phyloP scores from a whole-genome alignment of 2,888 invertebrate genomes.

The Epicampocera succincta region DNA sequence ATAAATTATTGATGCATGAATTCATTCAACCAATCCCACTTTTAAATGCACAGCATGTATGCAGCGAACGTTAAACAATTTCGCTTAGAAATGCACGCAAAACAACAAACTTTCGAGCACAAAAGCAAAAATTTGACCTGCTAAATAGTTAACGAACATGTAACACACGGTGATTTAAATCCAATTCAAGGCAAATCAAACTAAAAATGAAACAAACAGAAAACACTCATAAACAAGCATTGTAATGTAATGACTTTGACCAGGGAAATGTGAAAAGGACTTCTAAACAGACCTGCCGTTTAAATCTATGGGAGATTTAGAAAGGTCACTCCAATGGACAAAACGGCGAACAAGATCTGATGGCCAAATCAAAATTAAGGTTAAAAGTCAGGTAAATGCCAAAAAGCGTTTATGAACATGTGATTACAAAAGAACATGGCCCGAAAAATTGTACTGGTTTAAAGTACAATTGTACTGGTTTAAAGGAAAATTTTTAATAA shows the following conservation, averaged over 20 bases:
- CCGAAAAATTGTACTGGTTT: no score
- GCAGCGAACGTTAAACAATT: neutral
- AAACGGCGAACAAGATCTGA: no score
- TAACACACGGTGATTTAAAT: slow-evolving; percentile 25
- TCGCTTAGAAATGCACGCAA: neutral
- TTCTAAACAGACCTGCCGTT: no score
- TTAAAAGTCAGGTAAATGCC: no score
- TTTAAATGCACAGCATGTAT: neutral
- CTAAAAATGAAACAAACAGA: slow-evolving; percentile 6
- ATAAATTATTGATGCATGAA: slow-evolving; percentile 49
- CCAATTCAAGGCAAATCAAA: slow-evolving; percentile 51
- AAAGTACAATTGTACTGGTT: no score
- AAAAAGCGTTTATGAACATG: no score
- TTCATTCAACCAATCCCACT: slow-evolving; percentile 23
- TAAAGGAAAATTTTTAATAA: no score
- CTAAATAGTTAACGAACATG: slow-evolving; percentile 30
- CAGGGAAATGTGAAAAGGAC: neutral
- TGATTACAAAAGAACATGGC: no score
- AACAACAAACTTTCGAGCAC: neutral
- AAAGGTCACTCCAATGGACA: no score
- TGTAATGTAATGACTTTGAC: slow-evolving; percentile 22
- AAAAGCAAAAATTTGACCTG: slow-evolving; percentile 24
- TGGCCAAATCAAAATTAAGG: no score
- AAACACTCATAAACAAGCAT: neutral
- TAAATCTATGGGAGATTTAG: no score